Evolutionary conservation across 2,888 invertebrate species (phyloP), one percentile per base, ranked within the genome.

Genomic region (Drosophila sordidula): DNA sequence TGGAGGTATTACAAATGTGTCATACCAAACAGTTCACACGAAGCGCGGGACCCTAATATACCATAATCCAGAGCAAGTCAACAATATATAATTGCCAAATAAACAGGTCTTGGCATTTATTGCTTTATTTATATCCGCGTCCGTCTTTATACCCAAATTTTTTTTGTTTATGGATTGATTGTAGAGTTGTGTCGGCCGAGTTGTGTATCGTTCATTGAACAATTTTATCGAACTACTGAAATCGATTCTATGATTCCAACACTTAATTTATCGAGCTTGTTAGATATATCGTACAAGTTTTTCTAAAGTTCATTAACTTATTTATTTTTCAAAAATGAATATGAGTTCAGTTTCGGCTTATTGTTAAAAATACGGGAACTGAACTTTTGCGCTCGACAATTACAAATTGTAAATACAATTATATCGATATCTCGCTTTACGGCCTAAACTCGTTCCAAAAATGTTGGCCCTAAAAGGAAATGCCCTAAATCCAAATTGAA

Each of bases 111-210:
- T n/a, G 12, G 55, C 55, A 59, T 76, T 52, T 56, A 76, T 45
- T 61, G 29, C 55, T 14, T 41, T 66, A 45, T 65, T 61, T 57
- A 71, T 52, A 76, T 70, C 59, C 49, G 70, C 57, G 55, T 61
- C 39, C 36, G 45, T 55, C 56, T 87, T 65, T 78, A 71, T 61
- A 84, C 84, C 80, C 80, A 80, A 72, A 59, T 50, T 29, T 72
- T 78, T 83, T 66, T 86, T 81, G 77, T 77, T 87, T 82, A 78
- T 77, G 71, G 77, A 77, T 78, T 74, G 67, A 72, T 72, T 75
- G 69, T 72, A 75, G 75, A 72, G 77, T 71, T 75, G 67, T 75
- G 52, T 75, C 64, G 58, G 75, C 54, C 69, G 41, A 73, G 73
- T 72, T 72, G 42, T 47, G 49, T 49, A 29, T 44, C 51, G 58